A percentile compares a stretch with the other conserved stretches of the same genome.
phyloP scores from a whole-genome alignment of 2,888 invertebrate genomes.

The Diarsia mendica region DNA sequence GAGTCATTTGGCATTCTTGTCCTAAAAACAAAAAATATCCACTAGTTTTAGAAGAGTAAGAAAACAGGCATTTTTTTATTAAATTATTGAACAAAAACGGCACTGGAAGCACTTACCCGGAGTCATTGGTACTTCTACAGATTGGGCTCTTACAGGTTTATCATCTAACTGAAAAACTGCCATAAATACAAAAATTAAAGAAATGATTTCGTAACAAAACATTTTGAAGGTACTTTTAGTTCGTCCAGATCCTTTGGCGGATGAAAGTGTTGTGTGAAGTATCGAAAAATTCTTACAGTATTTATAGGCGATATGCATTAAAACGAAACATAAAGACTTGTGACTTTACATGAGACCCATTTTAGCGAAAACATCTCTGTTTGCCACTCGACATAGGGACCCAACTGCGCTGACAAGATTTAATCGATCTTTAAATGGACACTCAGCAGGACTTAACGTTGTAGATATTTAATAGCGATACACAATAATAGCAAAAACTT shows the following conservation, averaged over 20 bases:
- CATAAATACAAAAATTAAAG: slow-evolving; percentile 69
- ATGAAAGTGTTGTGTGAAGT: slow-evolving; percentile 48
- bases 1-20: slow-evolving; percentile 97
- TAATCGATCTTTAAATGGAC: slow-evolving; percentile 66
- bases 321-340: slow-evolving; percentile 23
- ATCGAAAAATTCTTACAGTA: slow-evolving; percentile 17
- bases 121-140: slow-evolving; percentile 78
- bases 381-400: slow-evolving; percentile 52
- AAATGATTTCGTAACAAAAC: slow-evolving; percentile 64
- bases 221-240: slow-evolving; percentile 61
- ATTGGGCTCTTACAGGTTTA: slow-evolving; percentile 74
- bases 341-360: slow-evolving; percentile 73
- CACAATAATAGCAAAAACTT: not conserved
- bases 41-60: not conserved
- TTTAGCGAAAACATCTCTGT: slow-evolving; percentile 72
- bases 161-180: slow-evolving; percentile 73
- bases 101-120: slow-evolving; percentile 74
- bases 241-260: slow-evolving; percentile 41
- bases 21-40: slow-evolving; percentile 69
- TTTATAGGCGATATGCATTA: slow-evolving; percentile 54
- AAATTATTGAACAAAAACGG: not conserved
- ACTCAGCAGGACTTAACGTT: slow-evolving; percentile 37
- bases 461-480: not conserved
- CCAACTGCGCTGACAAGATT: slow-evolving; percentile 66
- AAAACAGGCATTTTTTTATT: not conserved